These are phyloP conservation scores for Drosophila bunnanda DNA, from an alignment of 2,888 invertebrate species.

Conservation along the genomic window DNA sequence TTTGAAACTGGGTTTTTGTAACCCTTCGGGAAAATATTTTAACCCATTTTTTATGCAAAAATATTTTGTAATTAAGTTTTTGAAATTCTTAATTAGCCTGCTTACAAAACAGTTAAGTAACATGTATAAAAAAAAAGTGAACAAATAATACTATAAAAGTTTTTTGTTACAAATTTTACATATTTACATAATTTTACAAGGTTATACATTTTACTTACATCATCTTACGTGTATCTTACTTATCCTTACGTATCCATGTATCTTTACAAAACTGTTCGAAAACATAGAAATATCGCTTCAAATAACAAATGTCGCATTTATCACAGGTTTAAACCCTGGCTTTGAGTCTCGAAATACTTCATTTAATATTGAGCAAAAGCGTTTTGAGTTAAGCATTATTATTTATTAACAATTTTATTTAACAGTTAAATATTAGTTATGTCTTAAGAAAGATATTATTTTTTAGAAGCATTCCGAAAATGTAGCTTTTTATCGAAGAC, in stretches of 20 bases:
- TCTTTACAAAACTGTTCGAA: background rate
- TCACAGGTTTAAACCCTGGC: background rate
- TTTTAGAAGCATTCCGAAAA: background rate
- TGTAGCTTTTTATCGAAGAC: background rate
- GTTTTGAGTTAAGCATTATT: background rate
- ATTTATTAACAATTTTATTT: background rate
- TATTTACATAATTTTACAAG: background rate
- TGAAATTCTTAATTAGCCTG: background rate
- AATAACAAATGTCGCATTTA: background rate
- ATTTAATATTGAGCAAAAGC: no score
- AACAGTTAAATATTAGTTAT: background rate
- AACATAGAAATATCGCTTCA: background rate
- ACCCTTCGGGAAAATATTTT: background rate
- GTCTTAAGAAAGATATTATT: fast-evolving
- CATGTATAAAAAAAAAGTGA: background rate
- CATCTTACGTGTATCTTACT: background rate
- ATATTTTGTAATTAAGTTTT: no score
- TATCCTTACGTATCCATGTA: background rate
- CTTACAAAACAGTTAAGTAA: fast-evolving
- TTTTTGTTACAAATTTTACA: background rate
- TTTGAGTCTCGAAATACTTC: no score
- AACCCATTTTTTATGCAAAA: background rate
- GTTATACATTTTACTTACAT: background rate
- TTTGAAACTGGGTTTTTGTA: background rate
- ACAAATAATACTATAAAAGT: background rate